Evolutionary conservation across 2,797 vertebrate species (phyloP).

Genomic region (Falco novaeseelandiae): DNA sequence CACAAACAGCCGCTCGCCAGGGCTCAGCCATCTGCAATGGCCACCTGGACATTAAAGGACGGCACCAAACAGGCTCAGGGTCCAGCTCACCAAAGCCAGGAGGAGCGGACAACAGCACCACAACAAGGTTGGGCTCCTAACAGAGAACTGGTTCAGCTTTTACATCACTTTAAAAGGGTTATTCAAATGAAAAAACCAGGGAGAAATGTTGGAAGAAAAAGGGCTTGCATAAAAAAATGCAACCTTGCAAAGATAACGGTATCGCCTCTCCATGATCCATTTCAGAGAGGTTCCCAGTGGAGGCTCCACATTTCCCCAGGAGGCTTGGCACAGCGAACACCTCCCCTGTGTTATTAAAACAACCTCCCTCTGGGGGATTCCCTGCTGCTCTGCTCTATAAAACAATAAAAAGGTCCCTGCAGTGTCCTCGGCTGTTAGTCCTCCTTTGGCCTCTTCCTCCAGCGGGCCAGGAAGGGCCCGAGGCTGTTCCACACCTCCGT

Average conservation of each 20-base stretch:
- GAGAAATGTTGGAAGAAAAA: neutral
- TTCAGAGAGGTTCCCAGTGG: neutral
- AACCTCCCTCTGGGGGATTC: neutral
- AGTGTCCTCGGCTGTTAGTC: neutral
- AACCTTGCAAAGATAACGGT: accelerated
- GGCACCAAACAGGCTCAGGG: neutral
- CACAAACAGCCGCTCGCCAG: neutral
- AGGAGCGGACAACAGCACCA: neutral
- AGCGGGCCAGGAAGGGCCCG: neutral
- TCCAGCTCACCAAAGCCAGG: neutral
- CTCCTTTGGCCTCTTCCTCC: conserved; percentile 41
- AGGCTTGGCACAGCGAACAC: conserved; percentile 30
- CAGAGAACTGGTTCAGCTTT: neutral
- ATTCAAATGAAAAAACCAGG: accelerated
- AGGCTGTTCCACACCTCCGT: conserved; percentile 88
- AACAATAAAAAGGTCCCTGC: neutral
- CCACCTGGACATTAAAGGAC: neutral
- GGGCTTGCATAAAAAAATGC: neutral
- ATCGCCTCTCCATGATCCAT: neutral
- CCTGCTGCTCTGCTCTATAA: neutral
- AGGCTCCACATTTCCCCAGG: neutral
- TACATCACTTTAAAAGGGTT: neutral
- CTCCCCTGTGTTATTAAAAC: neutral
- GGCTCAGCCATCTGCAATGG: accelerated
- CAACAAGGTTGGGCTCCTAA: neutral